phyloP scores from a whole-genome alignment of 2,113 vertebrate species.

The Telmatochromis brichardi region DNA sequence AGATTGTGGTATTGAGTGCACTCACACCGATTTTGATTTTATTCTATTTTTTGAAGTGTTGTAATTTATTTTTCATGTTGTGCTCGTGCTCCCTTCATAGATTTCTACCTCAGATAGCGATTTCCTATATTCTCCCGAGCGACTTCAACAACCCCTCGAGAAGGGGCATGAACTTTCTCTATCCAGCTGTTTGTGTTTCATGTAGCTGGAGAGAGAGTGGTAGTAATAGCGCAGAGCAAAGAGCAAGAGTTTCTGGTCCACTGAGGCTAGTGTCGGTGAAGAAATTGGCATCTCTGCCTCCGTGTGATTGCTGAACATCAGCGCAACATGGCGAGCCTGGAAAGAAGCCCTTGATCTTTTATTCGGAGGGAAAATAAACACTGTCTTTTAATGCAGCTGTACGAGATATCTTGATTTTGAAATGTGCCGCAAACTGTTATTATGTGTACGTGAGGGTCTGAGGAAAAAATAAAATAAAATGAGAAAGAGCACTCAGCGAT shows the following conservation, averaged over 20 bases:
- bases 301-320: conserved; percentile 38
- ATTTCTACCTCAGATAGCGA: conserved; percentile 24
- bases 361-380: conserved; percentile 33
- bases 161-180: conserved; percentile 24
- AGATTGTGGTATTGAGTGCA: not conserved
- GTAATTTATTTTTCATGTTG: conserved; percentile 28
- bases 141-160: conserved; percentile 18
- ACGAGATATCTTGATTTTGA: not conserved
- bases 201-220: not conserved
- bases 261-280: conserved; percentile 23
- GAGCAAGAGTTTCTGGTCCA: conserved; percentile 26
- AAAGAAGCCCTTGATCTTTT: conserved; percentile 36
- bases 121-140: conserved; percentile 33
- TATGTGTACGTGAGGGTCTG: not conserved
- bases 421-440: not conserved
- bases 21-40: not conserved
- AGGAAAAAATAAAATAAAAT: not conserved
- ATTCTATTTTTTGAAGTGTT: not conserved
- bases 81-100: not conserved
- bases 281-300: conserved; percentile 8
- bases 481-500: not conserved
- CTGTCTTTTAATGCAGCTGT: conserved; percentile 5
- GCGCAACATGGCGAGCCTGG: conserved; percentile 5
- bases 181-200: conserved; percentile 27
- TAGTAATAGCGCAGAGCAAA: conserved; percentile 31